Evolutionary conservation across 2,888 invertebrate genomes (phyloP), one percentile per base, ranked within the genome.

Genomic region (Pristionchus arcanus): DNA sequence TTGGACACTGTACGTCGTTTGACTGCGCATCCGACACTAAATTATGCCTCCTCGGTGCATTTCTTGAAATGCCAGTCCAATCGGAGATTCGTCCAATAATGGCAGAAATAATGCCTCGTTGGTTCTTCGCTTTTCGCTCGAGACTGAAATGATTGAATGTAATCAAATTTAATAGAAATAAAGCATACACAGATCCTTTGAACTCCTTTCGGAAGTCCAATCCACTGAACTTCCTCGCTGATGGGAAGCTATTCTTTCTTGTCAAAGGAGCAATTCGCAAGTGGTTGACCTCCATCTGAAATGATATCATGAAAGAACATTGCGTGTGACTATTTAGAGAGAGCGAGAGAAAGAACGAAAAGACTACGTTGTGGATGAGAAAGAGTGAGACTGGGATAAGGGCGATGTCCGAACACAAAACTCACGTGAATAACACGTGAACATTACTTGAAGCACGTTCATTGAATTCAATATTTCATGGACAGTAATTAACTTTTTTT

Each of bases 231-330:
- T 63, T 74, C 28, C 42, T 31, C 11, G 63, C 63, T 1, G 77
- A 89, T 25, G 89, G 89, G 42, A 77, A 89, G 37, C 89, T 89
- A 37, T 81, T 81, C 89, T 89, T 74, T 16, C 89, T 34, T 34
- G 25, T 28, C 49, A 87, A 63, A 19, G 31, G 68, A 53, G 53
- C 16, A n/a, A 66, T 19, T 42, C 28, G 63, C 1, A 66, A 16
- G 53, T 66, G 37, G 28, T 37, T 25, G 86, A 37, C 34, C 59
- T 63, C 42, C 63, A 66, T 86, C 86, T 84, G 55, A 19, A 84
- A 84, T 55, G 84, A 84, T 55, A 84, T 53, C 55, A 84, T 77
- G 21, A 83, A 21, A 49, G 28, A 49, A 21, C 49, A 86, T 66
- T 86, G 19, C 28, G 86, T 37, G 28, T 66, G 37, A 66, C 59